These are phyloP conservation scores for Leucophenga varia DNA, from an alignment of 1,140 invertebrate genomes.

Conservation along the genomic window DNA sequence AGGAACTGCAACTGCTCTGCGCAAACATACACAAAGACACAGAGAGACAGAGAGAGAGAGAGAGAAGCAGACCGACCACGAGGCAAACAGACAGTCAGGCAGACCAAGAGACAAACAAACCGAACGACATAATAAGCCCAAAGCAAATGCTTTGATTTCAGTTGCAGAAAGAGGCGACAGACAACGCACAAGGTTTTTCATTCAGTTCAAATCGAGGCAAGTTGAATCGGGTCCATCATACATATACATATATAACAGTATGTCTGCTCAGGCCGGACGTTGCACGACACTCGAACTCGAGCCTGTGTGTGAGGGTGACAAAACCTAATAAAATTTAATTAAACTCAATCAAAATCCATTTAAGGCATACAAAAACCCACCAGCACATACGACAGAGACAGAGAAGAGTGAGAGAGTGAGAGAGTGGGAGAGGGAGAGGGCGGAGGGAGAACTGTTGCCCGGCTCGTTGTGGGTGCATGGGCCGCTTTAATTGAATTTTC, in stretches of 20 bases:
- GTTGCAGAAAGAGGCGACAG: slow-evolving; percentile 11
- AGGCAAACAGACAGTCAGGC: too few species aligned
- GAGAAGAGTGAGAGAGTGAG: background rate
- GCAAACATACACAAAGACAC: too few species aligned
- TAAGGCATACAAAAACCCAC: slow-evolving; percentile 34
- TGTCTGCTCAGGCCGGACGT: slow-evolving; percentile 20
- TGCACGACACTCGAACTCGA: too few species aligned
- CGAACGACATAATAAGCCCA: slow-evolving; percentile 27
- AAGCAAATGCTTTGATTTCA: slow-evolving; percentile 48
- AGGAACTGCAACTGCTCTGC: slow-evolving; percentile 24
- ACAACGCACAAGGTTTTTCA: slow-evolving; percentile 14
- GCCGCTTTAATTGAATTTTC: slow-evolving; percentile 27
- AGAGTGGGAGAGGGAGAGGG: background rate
- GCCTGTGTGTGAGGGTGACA: slow-evolving; percentile 41
- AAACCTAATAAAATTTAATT: slow-evolving; percentile 54
- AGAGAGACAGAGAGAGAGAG: too few species aligned
- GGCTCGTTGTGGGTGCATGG: slow-evolving; percentile 21
- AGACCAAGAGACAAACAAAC: too few species aligned
- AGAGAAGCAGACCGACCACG: too few species aligned
- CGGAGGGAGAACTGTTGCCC: background rate
- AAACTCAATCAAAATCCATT: slow-evolving; percentile 53
- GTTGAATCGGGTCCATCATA: too few species aligned
- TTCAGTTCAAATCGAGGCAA: slow-evolving; percentile 4
- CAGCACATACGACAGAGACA: slow-evolving; percentile 4
- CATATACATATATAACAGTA: slow-evolving; percentile 26